Evolutionary conservation across 2,888 invertebrate species (phyloP), one percentile per base, ranked within the genome.

Genomic region (Sarcophaga subvicina): DNA sequence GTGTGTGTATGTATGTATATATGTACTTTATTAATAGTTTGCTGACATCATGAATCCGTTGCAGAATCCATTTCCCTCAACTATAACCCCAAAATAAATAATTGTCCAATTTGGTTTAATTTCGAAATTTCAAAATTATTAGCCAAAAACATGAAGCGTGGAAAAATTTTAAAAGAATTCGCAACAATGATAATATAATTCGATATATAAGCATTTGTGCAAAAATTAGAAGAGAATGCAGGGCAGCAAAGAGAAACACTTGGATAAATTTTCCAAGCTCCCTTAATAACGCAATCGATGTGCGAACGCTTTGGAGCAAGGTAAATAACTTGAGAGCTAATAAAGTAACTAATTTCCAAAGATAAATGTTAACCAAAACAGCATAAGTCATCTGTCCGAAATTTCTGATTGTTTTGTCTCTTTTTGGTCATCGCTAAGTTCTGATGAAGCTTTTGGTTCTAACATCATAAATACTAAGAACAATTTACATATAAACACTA

Each of bases 371-470:
- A 12, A 69, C n/a, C 8, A 59, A 27, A 27, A 37, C 3, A 2
- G n/a, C 22, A 25, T 69, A 2, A 27, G 47, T 3, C 62, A 79
- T 27, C 78, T 70, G 0, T 25, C 22, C 5, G 60, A 69, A 10
- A 70, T 79, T 60, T 20, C 69, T 11, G 25, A 70, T 20, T n/a
- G 45, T 45, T 73, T 73, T 27, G 72, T 62, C 4, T 12, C 3
- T 22, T 73, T 69, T 60, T 69, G 78, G 78, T 37, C 60, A 20
- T 79, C 62, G 10, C 22, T 22, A 22, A 22, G 22, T 22, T 22
- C 22, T 22, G 67, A 78, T 69, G 17, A 4, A 59, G 25, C 77
- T 25, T 78, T 69, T 14, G 64, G 22, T 25, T 2, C 4, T 2
- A 25, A 25, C 25, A 25, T 25, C 25, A 25, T 25, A 25, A 25